A percentile compares a stretch with the other conserved stretches of the same genome.
Conservation (phyloP, 2,888 invertebrate genomes). For the Piscicola geometra region DNA sequence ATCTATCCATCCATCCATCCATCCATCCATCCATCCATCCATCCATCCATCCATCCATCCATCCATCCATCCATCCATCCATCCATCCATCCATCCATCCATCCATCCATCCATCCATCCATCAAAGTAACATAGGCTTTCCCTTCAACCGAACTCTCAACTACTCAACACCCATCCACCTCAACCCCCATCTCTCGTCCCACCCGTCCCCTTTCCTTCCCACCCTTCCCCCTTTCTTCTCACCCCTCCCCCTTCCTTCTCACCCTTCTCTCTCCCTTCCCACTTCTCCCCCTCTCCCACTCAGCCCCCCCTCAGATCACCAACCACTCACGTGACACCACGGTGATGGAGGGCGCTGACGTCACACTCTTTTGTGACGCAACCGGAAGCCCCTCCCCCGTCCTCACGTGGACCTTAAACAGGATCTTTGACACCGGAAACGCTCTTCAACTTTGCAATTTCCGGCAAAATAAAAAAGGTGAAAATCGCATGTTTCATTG, state of each 20-base stretch:
- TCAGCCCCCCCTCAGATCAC: conserved; percentile 17
- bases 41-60: too few species aligned
- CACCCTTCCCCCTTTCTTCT: neutral
- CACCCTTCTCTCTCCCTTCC: conserved; percentile 6
- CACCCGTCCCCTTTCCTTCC: neutral
- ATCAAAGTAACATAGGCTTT: too few species aligned
- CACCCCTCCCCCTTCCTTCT: neutral
- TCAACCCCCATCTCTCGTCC: neutral
- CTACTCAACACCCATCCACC: neutral
- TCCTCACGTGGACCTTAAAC: conserved; percentile 13
- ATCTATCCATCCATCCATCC: too few species aligned
- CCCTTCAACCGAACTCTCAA: too few species aligned
- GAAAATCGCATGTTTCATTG: neutral
- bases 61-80: too few species aligned
- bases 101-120: too few species aligned
- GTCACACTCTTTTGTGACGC: conserved; percentile 10
- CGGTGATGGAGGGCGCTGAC: conserved; percentile 21
- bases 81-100: too few species aligned
- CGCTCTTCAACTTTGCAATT: neutral
- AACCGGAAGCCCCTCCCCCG: conserved; percentile 23
- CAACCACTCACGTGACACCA: neutral
- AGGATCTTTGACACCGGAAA: neutral
- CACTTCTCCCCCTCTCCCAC: too few species aligned
- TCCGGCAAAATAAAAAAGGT: conserved; percentile 4
- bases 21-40: too few species aligned